Evolutionary conservation across 2,797 vertebrate genomes (phyloP), one percentile per base, ranked within the genome.

Genomic region (Pseudochaenichthys georgianus): DNA sequence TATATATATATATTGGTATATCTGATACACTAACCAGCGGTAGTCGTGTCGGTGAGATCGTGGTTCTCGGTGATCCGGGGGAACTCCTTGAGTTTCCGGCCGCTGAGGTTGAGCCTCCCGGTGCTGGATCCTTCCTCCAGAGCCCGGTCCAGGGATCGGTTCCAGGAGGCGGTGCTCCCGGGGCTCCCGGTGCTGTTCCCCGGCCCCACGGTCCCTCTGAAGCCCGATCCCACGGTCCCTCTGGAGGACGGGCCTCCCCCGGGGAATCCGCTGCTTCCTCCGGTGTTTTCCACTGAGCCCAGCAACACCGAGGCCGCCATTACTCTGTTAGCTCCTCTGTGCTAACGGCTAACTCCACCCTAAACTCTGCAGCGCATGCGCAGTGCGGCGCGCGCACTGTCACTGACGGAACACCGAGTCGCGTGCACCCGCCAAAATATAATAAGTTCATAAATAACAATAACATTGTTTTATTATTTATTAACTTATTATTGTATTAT

Each of bases 21-120:
- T 8, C 2, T 38, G 34, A 38, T 38, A 38, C 34, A 38, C 34
- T 38, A 9, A 38, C 34, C 34, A 38, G 34, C 34, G 8, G 34
- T 38, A 38, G 34, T 38, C 6, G 34, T 38, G 34, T 38, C 34
- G 34, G 34, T 38, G 6, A 38, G 34, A 38, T 38, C 34, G 34
- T 38, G 34, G 34, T 9, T 38, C 34, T 38, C 34, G 34, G 97
- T 96, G 93, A 96, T 96, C 88, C 97, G 96, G 87, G 98, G 98
- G 78, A 97, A 99, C 94, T 99, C 98, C 92, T 98, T 96, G 89
- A 99, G 95, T 86, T 99, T 99, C 96, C 98, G 96, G 96, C 98
- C 98, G 94, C 97, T 98, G 78, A 99, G 93, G 89, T 95, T 98
- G 53, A 99, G 96, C 53, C 92, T 89, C 70, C 98, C 97, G 75